Evolutionary conservation across 2,113 vertebrate genomes (phyloP).

Genomic region (Periophthalmus modestus): DNA sequence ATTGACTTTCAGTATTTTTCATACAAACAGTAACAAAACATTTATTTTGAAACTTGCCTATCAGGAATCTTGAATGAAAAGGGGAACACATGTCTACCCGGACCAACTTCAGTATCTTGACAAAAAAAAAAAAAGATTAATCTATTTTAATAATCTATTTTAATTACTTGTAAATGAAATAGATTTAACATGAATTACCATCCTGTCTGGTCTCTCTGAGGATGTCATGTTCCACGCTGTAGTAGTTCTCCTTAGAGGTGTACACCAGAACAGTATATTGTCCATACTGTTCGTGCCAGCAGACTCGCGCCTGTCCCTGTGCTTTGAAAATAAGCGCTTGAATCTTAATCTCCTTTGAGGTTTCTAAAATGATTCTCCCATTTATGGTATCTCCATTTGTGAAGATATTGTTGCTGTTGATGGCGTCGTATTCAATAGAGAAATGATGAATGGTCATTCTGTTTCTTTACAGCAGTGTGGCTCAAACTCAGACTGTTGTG

Average conservation of each 20-base stretch:
- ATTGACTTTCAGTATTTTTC: background rate
- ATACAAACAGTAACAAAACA: background rate
- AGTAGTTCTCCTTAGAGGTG: slow-evolving; percentile 64
- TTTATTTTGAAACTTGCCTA: slow-evolving; percentile 28
- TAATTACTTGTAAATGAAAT: background rate
- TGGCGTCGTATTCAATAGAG: slow-evolving; percentile 65
- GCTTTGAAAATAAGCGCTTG: slow-evolving; percentile 48
- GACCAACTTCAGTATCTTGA: slow-evolving; percentile 47
- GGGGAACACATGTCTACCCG: slow-evolving; percentile 61
- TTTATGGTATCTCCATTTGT: slow-evolving; percentile 67
- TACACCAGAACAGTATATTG: background rate
- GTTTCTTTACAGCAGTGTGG: background rate
- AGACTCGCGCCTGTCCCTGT: slow-evolving; percentile 58
- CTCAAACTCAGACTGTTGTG: background rate
- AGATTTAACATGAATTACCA: slow-evolving; percentile 57
- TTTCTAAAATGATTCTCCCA: slow-evolving; percentile 66
- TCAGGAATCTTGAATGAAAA: slow-evolving; percentile 68
- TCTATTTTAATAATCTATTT: background rate
- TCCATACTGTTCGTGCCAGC: slow-evolving; percentile 50
- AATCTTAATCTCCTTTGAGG: slow-evolving; percentile 52
- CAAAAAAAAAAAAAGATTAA: background rate
- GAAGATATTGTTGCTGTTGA: slow-evolving; percentile 67
- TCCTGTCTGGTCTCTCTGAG: slow-evolving; percentile 47
- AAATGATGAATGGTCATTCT: slow-evolving; percentile 51
- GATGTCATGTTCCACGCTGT: slow-evolving; percentile 52